Conservation (phyloP, 1,140 invertebrate genomes). For the Drosophila malerkotliana region DNA sequence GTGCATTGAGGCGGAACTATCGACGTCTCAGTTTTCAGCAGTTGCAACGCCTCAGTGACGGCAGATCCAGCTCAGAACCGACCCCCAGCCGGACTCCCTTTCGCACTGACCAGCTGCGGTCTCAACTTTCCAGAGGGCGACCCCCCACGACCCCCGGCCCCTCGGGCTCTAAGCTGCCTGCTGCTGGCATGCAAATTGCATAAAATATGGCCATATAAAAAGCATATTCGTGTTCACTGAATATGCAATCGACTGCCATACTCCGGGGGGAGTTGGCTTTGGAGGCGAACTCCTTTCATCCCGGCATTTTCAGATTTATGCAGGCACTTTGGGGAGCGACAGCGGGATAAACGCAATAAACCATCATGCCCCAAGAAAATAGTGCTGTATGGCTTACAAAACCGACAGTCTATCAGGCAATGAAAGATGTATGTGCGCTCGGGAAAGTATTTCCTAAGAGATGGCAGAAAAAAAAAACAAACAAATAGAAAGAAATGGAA, state of each 20-base stretch:
- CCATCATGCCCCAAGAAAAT: conserved; percentile 13
- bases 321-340: conserved; percentile 24
- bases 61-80: conserved; percentile 30
- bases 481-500: neutral
- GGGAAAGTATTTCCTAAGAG: conserved; percentile 13
- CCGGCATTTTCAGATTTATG: conserved; percentile 49
- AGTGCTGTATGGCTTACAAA: conserved; percentile 7
- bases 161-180: conserved; percentile 28
- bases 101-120: conserved; percentile 60
- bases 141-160: conserved; percentile 8
- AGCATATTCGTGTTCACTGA: conserved; percentile 79
- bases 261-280: conserved; percentile 16
- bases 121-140: conserved; percentile 57
- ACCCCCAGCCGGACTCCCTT: conserved; percentile 21
- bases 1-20: conserved; percentile 63
- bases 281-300: conserved; percentile 28
- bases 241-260: conserved; percentile 64
- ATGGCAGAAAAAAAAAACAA: too few relatives aligned
- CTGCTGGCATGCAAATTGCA: conserved; percentile 72
- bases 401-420: conserved; percentile 19
- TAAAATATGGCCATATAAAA: conserved; percentile 78
- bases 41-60: conserved; percentile 25
- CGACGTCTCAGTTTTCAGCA: conserved; percentile 58
- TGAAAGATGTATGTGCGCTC: conserved; percentile 1
- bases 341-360: conserved; percentile 30